Conservation (phyloP, 2,888 invertebrate genomes). For the Amphimallon solstitiale region DNA sequence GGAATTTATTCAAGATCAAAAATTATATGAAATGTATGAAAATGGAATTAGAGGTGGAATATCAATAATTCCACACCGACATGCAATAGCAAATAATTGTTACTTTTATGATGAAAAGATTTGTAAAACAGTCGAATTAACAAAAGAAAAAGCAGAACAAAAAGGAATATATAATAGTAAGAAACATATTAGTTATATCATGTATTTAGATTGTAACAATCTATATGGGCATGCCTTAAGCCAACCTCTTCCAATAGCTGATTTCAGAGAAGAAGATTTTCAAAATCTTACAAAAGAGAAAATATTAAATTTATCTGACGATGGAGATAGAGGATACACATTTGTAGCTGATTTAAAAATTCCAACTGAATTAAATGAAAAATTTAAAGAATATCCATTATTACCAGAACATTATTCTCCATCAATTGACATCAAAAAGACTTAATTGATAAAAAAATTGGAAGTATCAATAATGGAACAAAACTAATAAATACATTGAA, state of each 20-base stretch:
- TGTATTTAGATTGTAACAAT: conserved; percentile 29
- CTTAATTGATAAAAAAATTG: conserved; percentile 6
- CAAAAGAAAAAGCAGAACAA: conserved; percentile 27
- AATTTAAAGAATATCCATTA: conserved; percentile 15
- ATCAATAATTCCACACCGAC: conserved; percentile 14
- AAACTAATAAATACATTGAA: too few relatives aligned
- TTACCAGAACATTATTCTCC: not conserved
- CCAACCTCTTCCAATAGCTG: not conserved
- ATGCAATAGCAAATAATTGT: conserved; percentile 23
- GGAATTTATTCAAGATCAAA: conserved; percentile 12
- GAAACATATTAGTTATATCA: conserved; percentile 19
- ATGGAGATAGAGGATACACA: too few relatives aligned
- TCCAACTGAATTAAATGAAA: not conserved
- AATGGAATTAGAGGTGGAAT: conserved; percentile 16
- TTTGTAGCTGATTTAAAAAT: conserved; percentile 18
- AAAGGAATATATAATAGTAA: conserved; percentile 29
- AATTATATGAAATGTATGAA: conserved; percentile 22
- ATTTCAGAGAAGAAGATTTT: not conserved
- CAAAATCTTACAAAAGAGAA: too few relatives aligned
- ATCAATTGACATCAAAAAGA: not conserved
- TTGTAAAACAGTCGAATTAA: conserved; percentile 21
- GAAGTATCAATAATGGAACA: conserved; percentile 8
- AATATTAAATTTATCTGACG: too few relatives aligned
- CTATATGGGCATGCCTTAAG: conserved; percentile 19
- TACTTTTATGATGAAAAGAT: conserved; percentile 26